Percentiles rank a stretch among this genome's conserved stretches.
Evolutionary conservation across 2,797 vertebrate species (phyloP).

Genomic region (Cyprinella venusta): DNA sequence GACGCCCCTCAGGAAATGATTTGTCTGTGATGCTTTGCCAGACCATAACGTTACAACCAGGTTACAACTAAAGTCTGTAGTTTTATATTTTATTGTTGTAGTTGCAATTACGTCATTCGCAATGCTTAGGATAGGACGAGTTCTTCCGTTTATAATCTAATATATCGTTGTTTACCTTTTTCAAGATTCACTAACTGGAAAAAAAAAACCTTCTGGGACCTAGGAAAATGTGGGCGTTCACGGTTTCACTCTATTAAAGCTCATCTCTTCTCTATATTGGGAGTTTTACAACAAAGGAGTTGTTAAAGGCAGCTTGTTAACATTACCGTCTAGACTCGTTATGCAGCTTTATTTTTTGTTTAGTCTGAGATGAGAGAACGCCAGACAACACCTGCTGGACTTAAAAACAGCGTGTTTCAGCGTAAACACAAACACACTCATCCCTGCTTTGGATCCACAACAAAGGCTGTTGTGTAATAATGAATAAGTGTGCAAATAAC

Average conservation of each 20-base stretch:
- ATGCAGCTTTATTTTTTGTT: constrained; percentile 49
- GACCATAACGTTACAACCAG: too few species aligned
- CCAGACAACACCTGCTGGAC: constrained; percentile 51
- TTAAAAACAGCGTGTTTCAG: constrained; percentile 45
- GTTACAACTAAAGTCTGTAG: not conserved
- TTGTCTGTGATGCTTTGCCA: too few species aligned
- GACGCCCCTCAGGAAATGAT: too few species aligned
- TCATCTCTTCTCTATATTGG: constrained; percentile 18
- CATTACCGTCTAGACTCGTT: constrained; percentile 49
- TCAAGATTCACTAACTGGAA: not conserved
- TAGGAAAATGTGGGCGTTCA: not conserved
- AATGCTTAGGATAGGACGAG: not conserved
- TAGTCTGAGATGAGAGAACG: constrained; percentile 43
- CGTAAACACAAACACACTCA: constrained; percentile 33
- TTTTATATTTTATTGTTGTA: not conserved
- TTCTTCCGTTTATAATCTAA: not conserved
- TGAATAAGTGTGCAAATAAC: not conserved
- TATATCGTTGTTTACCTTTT: not conserved
- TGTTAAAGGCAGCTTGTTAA: constrained; percentile 43
- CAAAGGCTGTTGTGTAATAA: constrained; percentile 23
- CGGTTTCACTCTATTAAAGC: constrained; percentile 2
- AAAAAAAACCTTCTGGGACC: not conserved
- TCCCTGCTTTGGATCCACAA: constrained; percentile 36
- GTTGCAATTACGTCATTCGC: not conserved
- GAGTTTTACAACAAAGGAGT: constrained; percentile 30